A percentile compares a stretch with the other conserved stretches of the same genome.
Evolutionary conservation across 1,140 invertebrate genomes (phyloP).

Genomic region (Tenebrio molitor): DNA sequence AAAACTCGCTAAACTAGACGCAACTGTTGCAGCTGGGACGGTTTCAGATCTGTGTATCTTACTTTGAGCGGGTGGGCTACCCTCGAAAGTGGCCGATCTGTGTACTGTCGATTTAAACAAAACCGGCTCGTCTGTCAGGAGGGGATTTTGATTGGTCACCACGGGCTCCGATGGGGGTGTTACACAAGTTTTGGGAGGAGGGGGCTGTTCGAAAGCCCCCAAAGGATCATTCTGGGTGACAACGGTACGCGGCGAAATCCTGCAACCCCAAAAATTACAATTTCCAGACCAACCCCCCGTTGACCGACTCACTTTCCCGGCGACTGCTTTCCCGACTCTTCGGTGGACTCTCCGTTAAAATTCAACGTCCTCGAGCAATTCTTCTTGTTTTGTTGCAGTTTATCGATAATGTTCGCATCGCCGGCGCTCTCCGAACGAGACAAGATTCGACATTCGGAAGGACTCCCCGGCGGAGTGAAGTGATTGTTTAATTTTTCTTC

Average conservation of each 20-base stretch:
- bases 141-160: conserved; percentile 46
- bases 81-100: conserved; percentile 73
- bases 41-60: conserved; percentile 85
- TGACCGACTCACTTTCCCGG: conserved; percentile 65
- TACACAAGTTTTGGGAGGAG: conserved; percentile 53
- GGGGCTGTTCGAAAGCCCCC: conserved; percentile 79
- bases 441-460: conserved; percentile 70
- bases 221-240: conserved; percentile 93
- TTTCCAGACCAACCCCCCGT: too few species aligned
- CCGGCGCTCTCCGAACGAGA: conserved; percentile 80
- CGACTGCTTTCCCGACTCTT: conserved; percentile 54
- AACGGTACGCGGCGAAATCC: conserved; percentile 80
- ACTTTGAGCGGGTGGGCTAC: conserved; percentile 67
- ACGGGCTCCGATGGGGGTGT: conserved; percentile 54
- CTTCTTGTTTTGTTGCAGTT: conserved; percentile 71
- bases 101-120: conserved; percentile 63
- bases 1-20: conserved; percentile 81
- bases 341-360: conserved; percentile 64
- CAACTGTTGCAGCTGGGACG: conserved; percentile 80
- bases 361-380: conserved; percentile 62
- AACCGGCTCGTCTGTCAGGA: conserved; percentile 59
- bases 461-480: conserved; percentile 69
- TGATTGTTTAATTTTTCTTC: conserved; percentile 52
- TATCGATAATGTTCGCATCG: conserved; percentile 81
- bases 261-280: conserved; percentile 54